Base-by-base conservation (phyloP, 1,140 invertebrate species). In the Drosophila simulans region DNA sequence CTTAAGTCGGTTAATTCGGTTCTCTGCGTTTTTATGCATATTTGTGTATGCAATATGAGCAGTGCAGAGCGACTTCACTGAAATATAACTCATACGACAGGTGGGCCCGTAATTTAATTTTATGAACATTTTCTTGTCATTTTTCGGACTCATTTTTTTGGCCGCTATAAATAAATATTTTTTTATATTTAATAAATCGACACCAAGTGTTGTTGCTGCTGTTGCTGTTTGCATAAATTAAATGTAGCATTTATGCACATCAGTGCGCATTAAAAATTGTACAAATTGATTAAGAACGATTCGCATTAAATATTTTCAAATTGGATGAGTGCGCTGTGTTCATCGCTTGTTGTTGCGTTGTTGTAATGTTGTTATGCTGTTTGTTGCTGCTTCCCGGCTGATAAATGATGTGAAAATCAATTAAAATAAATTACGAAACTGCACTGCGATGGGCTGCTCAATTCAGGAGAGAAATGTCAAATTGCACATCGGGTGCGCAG, bases 331-430 rank as follows among this genome's bases (percentile, higher is more conserved):
- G 49, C 45, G 48, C 51, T 66, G 48, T 34, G 20, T 48, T 49
- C 54, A 17, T 13, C 15, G 20, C 34, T 25, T 39, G 46, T 35
- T 63, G 57, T 45, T 46, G 17, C 8, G 20, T 39, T 64, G 25
- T 60, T 40, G 25, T 54, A 15, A 31, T 13, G 10, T 15, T 39
- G 42, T 54, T 58, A n/a, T 58, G 45, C 35, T 57, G 53, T 35
- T 39, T 48, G 54, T 57, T 51, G 45, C 34, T 12, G 37, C 17
- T n/a, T 57, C 59, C 56, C 43, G 63, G 60, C 77, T 85, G 77
- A 84, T 68, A 84, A 85, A 84, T 84, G 81, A 84, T 64, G 62
- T 80, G 81, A 77, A 85, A 85, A 85, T 84, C 63, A 85, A 84
- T 84, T 84, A 80, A 84, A 84, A 85, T 85, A 77, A 80, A 80